A percentile compares a stretch with the other conserved stretches of the same genome.
phyloP scores from a whole-genome alignment of 1,140 invertebrate species.

The Pantala flavescens region DNA sequence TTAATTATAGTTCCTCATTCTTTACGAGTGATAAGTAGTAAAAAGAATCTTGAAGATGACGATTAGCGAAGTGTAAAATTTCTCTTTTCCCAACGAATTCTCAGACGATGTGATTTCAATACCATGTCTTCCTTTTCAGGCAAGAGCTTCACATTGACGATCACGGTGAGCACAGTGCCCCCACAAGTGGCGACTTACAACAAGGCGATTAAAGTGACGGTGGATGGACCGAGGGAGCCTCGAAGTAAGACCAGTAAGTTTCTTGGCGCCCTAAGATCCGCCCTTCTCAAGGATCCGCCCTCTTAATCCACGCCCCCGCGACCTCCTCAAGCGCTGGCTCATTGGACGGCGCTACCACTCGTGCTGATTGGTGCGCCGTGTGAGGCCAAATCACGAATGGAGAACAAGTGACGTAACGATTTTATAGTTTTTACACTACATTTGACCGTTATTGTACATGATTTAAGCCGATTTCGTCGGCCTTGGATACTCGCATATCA shows the following conservation, averaged over 20 bases:
- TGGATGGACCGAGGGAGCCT: constrained; percentile 95
- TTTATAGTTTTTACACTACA: neutral
- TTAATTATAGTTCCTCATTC: too few relatives aligned
- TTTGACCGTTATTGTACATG: neutral
- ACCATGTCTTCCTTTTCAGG: constrained; percentile 61
- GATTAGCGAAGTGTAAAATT: too few relatives aligned
- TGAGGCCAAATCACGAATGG: neutral
- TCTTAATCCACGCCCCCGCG: neutral
- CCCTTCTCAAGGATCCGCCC: neutral
- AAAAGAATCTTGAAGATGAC: too few relatives aligned
- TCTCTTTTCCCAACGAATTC: too few relatives aligned
- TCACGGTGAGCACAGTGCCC: constrained; percentile 84
- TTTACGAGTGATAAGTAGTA: too few relatives aligned
- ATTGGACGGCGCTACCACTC: neutral
- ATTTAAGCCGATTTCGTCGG: neutral
- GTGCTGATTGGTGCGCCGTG: neutral
- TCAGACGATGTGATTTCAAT: too few relatives aligned
- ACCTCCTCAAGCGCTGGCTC: neutral
- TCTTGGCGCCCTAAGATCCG: too few relatives aligned
- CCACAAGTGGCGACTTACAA: constrained; percentile 94
- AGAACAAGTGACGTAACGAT: neutral
- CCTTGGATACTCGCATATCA: too few relatives aligned
- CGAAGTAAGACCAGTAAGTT: constrained; percentile 57
- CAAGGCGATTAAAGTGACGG: constrained; percentile 97
- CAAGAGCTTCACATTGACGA: constrained; percentile 95